Evolutionary conservation across 1,140 invertebrate species (phyloP).

Genomic region (Tetragnatha versicolor): DNA sequence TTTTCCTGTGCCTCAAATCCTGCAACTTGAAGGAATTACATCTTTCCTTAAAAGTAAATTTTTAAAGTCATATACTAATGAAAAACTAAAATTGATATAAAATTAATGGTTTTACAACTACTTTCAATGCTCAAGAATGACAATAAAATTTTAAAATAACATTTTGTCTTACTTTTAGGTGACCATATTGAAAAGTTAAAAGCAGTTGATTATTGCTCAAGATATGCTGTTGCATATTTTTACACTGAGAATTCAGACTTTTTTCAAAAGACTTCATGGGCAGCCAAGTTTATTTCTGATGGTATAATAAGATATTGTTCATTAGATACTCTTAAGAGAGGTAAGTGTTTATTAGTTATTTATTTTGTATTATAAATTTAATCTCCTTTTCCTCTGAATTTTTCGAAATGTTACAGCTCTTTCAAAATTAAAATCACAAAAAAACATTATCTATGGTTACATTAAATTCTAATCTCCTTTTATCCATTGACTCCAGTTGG

Average conservation of each 20-base stretch:
- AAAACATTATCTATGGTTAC: too few species aligned
- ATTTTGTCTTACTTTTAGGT: background rate
- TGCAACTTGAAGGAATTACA: conserved; percentile 26
- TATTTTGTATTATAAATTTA: too few species aligned
- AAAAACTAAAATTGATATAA: too few species aligned
- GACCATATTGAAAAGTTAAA: conserved; percentile 24
- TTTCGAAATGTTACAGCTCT: too few species aligned
- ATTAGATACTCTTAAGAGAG: conserved; percentile 24
- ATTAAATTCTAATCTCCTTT: too few species aligned
- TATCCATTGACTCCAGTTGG: too few species aligned
- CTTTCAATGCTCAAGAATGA: too few species aligned
- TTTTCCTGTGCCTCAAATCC: conserved; percentile 41
- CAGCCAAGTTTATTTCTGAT: conserved; percentile 35
- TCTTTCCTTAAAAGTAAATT: conserved; percentile 13
- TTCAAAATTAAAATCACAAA: too few species aligned
- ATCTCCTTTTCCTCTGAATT: too few species aligned
- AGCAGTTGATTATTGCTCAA: conserved; percentile 32
- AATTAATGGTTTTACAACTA: too few species aligned
- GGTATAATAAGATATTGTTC: conserved; percentile 23
- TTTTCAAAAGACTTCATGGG: conserved; percentile 4
- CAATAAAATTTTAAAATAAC: background rate
- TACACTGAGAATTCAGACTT: background rate
- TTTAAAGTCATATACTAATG: background rate
- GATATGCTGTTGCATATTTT: conserved; percentile 35
- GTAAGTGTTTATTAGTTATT: background rate